Percentiles rank a stretch among this genome's conserved stretches.
Evolutionary conservation across 2,888 invertebrate species (phyloP).

Genomic region (Nipponacmea schrenckii): DNA sequence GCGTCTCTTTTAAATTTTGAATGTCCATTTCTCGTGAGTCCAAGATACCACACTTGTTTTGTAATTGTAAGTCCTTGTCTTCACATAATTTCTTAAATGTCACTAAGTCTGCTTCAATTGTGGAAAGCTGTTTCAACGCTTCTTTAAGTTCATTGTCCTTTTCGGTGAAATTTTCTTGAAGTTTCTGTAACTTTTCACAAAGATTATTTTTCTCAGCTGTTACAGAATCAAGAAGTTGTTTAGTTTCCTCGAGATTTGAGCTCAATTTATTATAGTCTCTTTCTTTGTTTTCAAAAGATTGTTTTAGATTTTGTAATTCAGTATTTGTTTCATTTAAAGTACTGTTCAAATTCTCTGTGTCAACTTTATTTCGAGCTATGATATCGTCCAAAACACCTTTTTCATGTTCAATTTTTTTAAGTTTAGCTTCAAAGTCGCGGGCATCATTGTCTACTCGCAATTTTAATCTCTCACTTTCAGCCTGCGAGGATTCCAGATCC

Average conservation of each 20-base stretch:
- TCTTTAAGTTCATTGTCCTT: conserved; percentile 31
- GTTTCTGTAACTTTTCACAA: conserved; percentile 8
- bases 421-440: conserved; percentile 19
- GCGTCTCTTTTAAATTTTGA: conserved; percentile 33
- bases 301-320: conserved; percentile 7
- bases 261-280: conserved; percentile 5
- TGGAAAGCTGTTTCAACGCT: conserved; percentile 9
- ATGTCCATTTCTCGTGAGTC: conserved; percentile 25
- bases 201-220: conserved; percentile 13
- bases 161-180: conserved; percentile 27
- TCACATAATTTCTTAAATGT: conserved; percentile 13
- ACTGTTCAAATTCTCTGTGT: conserved; percentile 10
- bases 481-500: conserved; percentile 28
- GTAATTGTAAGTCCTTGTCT: conserved; percentile 15
- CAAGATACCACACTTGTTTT: conserved; percentile 17
- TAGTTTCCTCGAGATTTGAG: neutral
- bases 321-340: conserved; percentile 1
- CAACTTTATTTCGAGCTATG: conserved; percentile 7
- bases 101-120: conserved; percentile 7
- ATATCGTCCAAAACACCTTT: conserved; percentile 31
- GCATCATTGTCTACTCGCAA: conserved; percentile 25
- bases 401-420: conserved; percentile 26
- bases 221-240: conserved; percentile 8
- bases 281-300: conserved; percentile 13
- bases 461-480: conserved; percentile 31